Base-by-base conservation (phyloP, 2,113 vertebrate species). In the Alligator sinensis region DNA sequence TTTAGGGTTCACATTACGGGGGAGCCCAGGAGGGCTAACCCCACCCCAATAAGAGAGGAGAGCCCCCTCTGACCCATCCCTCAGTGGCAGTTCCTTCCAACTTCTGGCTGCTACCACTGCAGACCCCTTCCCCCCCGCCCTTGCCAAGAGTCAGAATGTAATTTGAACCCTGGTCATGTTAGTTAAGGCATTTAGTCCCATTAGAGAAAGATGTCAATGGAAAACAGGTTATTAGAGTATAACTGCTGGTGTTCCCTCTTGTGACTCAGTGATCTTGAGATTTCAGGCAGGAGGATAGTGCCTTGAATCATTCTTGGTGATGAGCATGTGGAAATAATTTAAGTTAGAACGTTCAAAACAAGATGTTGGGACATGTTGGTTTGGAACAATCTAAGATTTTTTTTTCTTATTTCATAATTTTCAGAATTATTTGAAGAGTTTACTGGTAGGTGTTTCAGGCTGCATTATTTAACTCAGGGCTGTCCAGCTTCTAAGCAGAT, bases 191-290 rank as follows among this genome's bases (percentile, higher is more conserved):
- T 84, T 94, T 86, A 77, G 8, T 90, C 11, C 81, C 90, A 88
- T 93, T 86, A 87, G 86, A 70, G 28, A 34, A 90, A 55, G 62
- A 66, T 10, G 78, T 80, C 77, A 94, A 63, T 57, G 91, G 72
- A 84, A 87, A 6, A 12, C 68, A 72, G 6, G 84, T 87, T 30
- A 82, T 76, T 94, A 77, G 57, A 74, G 27, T 74, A 72, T 81
- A 57, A 92, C 18, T 24, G 25, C 72, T 84, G 54, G 28, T 75
- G 89, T 90, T 82, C 18, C 18, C 58, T 54, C 66, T 86, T 81
- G 79, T 91, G 89, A 83, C 92, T 86, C 85, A 14, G 70, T 94
- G 81, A 77, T 9, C 84, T 68, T 87, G 58, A 59, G 72, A 85
- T 62, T 70, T 87, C 38, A 38, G 38, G 38, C 38, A 38, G 47